Conservation (phyloP, 2,113 vertebrate genomes). For the Tragelaphus scriptus region DNA sequence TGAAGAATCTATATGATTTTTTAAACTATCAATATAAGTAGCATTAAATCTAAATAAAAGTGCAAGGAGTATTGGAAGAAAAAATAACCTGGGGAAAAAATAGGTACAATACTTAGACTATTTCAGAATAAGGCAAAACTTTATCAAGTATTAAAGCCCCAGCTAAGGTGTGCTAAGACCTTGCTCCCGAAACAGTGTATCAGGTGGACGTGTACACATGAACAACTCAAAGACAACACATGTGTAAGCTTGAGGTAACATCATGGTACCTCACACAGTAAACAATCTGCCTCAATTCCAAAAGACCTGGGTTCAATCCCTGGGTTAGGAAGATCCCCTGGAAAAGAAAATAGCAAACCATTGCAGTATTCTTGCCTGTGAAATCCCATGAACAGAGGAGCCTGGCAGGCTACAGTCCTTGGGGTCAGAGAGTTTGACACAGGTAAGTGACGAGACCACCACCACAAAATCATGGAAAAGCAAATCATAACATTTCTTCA, state of each 20-base stretch:
- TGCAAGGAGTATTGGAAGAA: not conserved
- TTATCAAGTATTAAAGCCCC: not conserved
- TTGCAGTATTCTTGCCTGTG: not conserved
- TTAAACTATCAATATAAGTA: not conserved
- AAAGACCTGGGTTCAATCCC: not conserved
- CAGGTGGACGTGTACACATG: not conserved
- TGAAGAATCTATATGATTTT: not conserved
- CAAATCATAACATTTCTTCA: not conserved
- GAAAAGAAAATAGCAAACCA: not conserved
- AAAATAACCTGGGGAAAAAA: not conserved
- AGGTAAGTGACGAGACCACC: not conserved
- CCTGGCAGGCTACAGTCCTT: not conserved
- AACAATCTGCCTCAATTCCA: not conserved
- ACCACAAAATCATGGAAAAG: not conserved
- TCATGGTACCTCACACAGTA: not conserved
- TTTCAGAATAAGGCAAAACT: not conserved
- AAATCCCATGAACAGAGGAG: not conserved
- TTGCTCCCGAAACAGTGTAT: not conserved
- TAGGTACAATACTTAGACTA: not conserved
- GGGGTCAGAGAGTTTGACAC: not conserved
- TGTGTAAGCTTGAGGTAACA: not conserved
- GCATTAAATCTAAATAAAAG: not conserved
- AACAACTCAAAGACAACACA: not conserved
- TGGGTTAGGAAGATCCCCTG: not conserved
- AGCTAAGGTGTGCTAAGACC: not conserved